Evolutionary conservation across 2,113 vertebrate genomes (phyloP), one percentile per base, ranked within the genome.

Genomic region (Pelmatolapia mariae): DNA sequence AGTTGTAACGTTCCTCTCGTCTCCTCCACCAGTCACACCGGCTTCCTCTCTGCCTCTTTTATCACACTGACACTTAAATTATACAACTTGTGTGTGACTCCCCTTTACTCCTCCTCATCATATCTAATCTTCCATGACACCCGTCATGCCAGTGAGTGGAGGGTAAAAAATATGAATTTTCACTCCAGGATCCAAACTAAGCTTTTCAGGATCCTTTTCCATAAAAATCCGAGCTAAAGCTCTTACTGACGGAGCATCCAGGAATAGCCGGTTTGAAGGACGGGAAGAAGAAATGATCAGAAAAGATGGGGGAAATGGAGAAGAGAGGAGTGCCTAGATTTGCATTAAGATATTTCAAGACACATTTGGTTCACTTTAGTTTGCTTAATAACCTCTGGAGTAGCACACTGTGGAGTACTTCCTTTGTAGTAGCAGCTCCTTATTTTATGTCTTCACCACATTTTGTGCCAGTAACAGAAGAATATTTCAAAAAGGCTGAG

Each of bases 51-150:
- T 47, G 16, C 76, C 59, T 66, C 43, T 84, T 79, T 83, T 53
- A 88, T 86, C 79, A 80, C 85, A 12, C 66, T 52, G 47, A 93
- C 88, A 89, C 88, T 82, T 86, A 57, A 84, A 92, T 90, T 66
- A 87, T 81, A 68, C 85, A 79, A 82, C 87, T 83, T 85, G 54
- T 86, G 73, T 54, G 73, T n/a, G 40, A 59, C 80, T 89, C 85
- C 84, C 63, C 59, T 91, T 88, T 86, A 85, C 88, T 88, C 85
- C 81, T 53, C 87, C 76, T 94, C 76, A 22, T 91, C 82, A 53
- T 83, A 76, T 83, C 87, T 89, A 89, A 94, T 92, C 89, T 90
- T 86, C 87, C 45, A 43, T 71, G 84, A 85, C 88, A 80, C 10
- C 4, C 45, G 43, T 84, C 22, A 31, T 80, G 86, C 24, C 52